phyloP scores from a whole-genome alignment of 2,797 vertebrate species.

The Molossus alvarezi region DNA sequence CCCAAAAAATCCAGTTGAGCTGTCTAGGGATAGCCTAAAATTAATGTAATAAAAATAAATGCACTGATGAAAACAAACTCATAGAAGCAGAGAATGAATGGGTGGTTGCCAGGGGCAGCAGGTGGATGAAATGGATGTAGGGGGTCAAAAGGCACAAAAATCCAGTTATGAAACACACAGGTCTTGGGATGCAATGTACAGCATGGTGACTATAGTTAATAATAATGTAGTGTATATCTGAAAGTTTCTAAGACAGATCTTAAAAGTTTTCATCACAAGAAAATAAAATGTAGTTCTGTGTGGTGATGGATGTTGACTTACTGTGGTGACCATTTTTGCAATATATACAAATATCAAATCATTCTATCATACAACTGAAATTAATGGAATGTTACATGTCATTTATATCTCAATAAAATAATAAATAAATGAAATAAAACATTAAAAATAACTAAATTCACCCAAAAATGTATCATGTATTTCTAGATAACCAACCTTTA shows the following conservation, averaged over 20 bases:
- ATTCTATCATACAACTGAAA: neutral
- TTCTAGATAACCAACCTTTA: neutral
- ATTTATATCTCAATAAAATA: neutral
- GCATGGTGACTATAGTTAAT: neutral
- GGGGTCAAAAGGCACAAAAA: neutral
- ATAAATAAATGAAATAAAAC: neutral
- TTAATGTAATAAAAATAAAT: slow-evolving; percentile 17
- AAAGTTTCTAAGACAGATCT: neutral
- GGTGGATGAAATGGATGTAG: neutral
- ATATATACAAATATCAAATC: neutral
- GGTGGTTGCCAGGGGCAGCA: neutral
- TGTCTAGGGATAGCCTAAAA: slow-evolving; percentile 3
- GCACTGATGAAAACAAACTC: neutral
- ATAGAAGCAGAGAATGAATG: neutral
- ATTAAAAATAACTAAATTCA: neutral
- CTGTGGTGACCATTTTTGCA: neutral
- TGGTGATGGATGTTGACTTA: neutral
- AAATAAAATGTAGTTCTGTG: neutral
- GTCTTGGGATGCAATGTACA: neutral
- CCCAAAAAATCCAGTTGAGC: neutral
- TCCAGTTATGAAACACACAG: neutral
- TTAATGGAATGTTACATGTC: neutral
- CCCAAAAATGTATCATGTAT: neutral
- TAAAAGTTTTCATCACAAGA: neutral
- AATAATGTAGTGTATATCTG: neutral